Percentiles rank a stretch among this genome's conserved stretches.
phyloP scores from a whole-genome alignment of 1,140 invertebrate species.

The Trachymyrmex septentrionalis region DNA sequence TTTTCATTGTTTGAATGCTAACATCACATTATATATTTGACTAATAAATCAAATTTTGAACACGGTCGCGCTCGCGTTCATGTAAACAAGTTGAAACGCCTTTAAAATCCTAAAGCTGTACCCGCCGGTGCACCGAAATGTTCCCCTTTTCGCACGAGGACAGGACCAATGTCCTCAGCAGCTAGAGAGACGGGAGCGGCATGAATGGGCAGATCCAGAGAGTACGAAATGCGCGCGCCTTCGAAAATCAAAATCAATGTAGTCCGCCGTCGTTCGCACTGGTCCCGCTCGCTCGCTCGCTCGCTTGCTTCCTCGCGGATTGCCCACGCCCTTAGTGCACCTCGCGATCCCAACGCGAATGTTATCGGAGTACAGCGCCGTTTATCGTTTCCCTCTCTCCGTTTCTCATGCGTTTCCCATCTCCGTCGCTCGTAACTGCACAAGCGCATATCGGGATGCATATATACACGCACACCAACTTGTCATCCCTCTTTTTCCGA shows the following conservation, averaged over 20 bases:
- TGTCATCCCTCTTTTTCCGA: not conserved
- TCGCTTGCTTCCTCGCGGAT: constrained; percentile 75
- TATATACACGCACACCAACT: not conserved
- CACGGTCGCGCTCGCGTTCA: not conserved
- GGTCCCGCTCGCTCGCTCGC: constrained; percentile 70
- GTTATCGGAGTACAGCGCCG: constrained; percentile 67
- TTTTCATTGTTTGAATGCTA: not conserved
- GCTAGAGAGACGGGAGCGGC: constrained; percentile 54
- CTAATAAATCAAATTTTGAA: not conserved
- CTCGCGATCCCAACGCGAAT: constrained; percentile 76
- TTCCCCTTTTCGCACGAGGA: not conserved
- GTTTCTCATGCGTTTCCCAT: not conserved
- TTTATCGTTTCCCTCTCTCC: constrained; percentile 61
- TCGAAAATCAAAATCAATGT: constrained; percentile 87
- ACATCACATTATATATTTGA: not conserved
- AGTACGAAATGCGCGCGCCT: constrained; percentile 83
- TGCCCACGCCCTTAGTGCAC: constrained; percentile 84
- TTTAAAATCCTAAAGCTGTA: not conserved
- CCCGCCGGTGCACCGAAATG: not conserved
- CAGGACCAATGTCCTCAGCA: constrained; percentile 68
- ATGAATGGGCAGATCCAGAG: constrained; percentile 80
- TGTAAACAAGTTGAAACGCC: not conserved
- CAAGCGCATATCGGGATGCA: constrained; percentile 8
- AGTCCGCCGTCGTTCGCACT: constrained; percentile 73
- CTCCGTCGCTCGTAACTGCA: constrained; percentile 9